Conservation (phyloP, 2,888 invertebrate species). For the Eupeodes luniger region DNA sequence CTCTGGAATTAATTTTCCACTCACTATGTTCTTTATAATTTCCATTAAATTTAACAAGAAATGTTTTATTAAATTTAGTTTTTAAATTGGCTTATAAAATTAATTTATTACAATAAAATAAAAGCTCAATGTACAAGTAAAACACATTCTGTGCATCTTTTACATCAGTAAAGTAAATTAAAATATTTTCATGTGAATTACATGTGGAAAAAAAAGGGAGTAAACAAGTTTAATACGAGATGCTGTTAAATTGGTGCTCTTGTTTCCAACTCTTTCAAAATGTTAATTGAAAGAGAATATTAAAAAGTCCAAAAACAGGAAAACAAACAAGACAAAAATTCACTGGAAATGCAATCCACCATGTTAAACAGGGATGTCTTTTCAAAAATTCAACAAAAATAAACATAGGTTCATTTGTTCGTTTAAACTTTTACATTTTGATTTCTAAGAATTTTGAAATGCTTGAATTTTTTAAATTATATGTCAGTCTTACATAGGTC, state of each 20-base stretch:
- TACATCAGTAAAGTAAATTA: not conserved
- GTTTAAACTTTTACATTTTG: no score
- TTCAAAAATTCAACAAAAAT: no score
- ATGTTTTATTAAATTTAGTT: not conserved
- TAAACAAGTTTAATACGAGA: conserved; percentile 15
- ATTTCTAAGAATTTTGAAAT: no score
- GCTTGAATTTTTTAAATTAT: not conserved
- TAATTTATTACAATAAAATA: not conserved
- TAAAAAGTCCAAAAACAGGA: conserved; percentile 9
- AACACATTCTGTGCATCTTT: not conserved
- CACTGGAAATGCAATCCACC: conserved; percentile 29
- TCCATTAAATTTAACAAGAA: not conserved
- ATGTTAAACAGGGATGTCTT: not conserved
- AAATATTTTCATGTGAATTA: not conserved
- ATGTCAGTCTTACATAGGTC: no score
- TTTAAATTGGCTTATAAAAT: conserved; percentile 25
- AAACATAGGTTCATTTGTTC: no score
- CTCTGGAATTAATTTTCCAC: not conserved
- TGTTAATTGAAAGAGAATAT: conserved; percentile 30
- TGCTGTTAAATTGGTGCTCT: conserved; percentile 12
- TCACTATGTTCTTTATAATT: not conserved
- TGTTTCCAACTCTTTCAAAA: not conserved
- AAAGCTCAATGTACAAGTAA: not conserved
- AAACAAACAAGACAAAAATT: not conserved
- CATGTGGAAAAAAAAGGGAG: not conserved